Base-by-base conservation (phyloP, 2,888 invertebrate species). In the Biston stratarius region DNA sequence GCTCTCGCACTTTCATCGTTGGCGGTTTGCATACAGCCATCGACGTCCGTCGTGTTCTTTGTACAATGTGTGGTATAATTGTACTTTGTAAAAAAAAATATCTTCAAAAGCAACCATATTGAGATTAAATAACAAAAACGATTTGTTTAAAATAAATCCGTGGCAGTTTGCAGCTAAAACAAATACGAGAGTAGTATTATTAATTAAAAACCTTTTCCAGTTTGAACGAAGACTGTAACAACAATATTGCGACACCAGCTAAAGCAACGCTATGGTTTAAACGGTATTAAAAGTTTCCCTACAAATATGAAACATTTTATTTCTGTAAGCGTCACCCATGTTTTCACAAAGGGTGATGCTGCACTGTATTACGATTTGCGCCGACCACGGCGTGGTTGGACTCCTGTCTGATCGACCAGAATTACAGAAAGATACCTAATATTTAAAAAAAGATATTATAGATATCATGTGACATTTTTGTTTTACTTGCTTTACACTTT, bases 281-380 rank as follows among this genome's bases (percentile, higher is more conserved):
- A 57, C 34, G 51, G 57, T 24, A 57, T 57, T 63, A 51, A 63
- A 61, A 62, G 14, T 51, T 51, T 11, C 53, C 11, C 40, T 14
- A 36, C 51, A 56, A 42, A 57, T 51, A 57, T 51, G 14, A 38
- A 63, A 63, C 57, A 48, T 63, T 57, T 63, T 45, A 63, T 57
- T 51, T 45, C 71, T 77, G 75, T 75, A 14, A 38, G 12, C 44
- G 42, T 15, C 40, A 44, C 56, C 15, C n/a, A 12, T 33, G 12
- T 45, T 49, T 33, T 24, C 49, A n/a, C 33, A 2, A 9, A 49
- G 24, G 49, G 40, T 24, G 36, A 15, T n/a, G 33, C 14, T 58
- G 42, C 59, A 59, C 42, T 33, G 40, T 6, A n/a, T n/a, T 42
- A 45, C 47, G 14, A 1, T 7, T 9, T 9, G 0, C 3, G 14